Conservation (phyloP, 2,797 vertebrate species). For the Cryptoblepharus egeriae region DNA sequence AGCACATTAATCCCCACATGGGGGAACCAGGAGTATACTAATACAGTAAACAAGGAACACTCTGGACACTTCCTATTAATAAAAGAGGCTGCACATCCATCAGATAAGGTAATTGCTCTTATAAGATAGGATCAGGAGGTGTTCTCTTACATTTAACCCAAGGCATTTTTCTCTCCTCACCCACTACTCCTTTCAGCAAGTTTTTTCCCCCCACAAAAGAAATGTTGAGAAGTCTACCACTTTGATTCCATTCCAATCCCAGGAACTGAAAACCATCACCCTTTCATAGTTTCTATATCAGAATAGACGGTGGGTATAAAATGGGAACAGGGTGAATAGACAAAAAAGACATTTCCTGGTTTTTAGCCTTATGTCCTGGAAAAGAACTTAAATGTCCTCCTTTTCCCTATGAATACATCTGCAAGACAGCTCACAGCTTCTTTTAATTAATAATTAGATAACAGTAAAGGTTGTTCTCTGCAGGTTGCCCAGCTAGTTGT, state of each 20-base stretch:
- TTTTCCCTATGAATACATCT: too few species aligned
- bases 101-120: neutral
- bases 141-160: too few species aligned
- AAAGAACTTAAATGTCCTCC: too few species aligned
- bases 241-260: neutral
- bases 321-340: too few species aligned
- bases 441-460: too few species aligned
- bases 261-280: neutral
- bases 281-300: neutral
- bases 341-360: too few species aligned
- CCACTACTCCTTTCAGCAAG: conserved; percentile 34
- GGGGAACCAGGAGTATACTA: neutral
- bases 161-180: neutral
- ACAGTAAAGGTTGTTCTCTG: too few species aligned
- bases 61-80: neutral
- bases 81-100: neutral
- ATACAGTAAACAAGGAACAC: neutral
- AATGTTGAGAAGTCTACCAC: conserved; percentile 47
- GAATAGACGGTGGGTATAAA: too few species aligned
- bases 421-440: too few species aligned
- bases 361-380: too few species aligned
- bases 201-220: conserved; percentile 42
- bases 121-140: neutral
- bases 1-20: too few species aligned
- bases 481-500: too few species aligned